phyloP scores from a whole-genome alignment of 1,140 invertebrate genomes.

The Zaprionus vittiger region DNA sequence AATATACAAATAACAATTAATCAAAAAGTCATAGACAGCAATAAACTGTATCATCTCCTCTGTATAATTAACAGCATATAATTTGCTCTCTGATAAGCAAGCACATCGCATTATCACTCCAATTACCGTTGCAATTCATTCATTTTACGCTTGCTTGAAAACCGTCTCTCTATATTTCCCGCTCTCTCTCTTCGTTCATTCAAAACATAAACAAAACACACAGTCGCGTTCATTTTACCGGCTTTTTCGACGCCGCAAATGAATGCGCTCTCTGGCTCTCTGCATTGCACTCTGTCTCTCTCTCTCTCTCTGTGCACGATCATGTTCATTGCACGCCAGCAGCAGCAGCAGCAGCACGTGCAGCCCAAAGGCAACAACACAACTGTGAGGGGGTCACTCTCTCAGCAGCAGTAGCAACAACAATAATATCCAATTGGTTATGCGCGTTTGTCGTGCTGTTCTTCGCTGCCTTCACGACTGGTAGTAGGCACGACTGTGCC shows the following conservation, averaged over 20 bases:
- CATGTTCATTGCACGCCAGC: not conserved
- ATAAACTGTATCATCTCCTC: not conserved
- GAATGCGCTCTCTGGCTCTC: constrained; percentile 8
- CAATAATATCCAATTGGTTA: constrained; percentile 7
- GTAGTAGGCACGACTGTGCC: not conserved
- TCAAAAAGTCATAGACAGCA: not conserved
- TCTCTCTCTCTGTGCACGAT: constrained; percentile 1
- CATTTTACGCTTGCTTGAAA: not conserved
- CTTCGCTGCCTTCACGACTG: not conserved
- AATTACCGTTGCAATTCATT: constrained; percentile 16
- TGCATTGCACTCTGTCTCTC: not conserved
- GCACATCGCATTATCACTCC: not conserved
- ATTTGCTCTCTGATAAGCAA: not conserved
- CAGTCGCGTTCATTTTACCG: constrained; percentile 62
- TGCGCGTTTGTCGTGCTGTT: constrained; percentile 21
- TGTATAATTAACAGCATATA: not conserved
- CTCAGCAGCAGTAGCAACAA: not conserved
- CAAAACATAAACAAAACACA: constrained; percentile 68
- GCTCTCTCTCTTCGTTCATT: constrained; percentile 30
- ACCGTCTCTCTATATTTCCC: not conserved
- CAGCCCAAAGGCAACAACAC: constrained; percentile 26
- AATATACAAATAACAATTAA: not conserved
- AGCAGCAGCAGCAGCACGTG: constrained; percentile 52
- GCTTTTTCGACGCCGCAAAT: constrained; percentile 47
- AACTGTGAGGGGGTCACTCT: constrained; percentile 42